Base-by-base conservation (phyloP, 2,113 vertebrate genomes). In the Crotalus horridus region DNA sequence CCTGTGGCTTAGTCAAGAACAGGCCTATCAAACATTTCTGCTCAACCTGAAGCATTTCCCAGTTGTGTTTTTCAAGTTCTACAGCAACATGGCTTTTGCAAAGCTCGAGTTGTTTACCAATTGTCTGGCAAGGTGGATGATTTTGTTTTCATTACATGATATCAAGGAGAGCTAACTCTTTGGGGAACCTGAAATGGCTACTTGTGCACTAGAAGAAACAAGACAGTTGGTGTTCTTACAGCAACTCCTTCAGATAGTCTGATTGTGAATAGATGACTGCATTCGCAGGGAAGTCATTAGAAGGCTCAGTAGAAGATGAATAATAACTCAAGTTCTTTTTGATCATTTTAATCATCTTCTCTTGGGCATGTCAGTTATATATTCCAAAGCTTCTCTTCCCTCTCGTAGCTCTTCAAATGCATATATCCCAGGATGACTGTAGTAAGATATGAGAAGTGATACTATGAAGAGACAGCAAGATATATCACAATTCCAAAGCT, bases 401-500 rank as follows among this genome's bases (percentile, higher is more conserved):
- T 5, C 91, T 56, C 26, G 85, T 81, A 90, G 85, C 53, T 89
- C 89, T 95, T 97, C 93, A 96, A 95, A 95, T 95, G 89, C 85
- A 26, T 92, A 58, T 96, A 94, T 96, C 96, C 93, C 95, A 96
- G 86, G 46, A 91, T 95, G 95, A 94, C 95, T 96, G 10, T 20
- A 69, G 0, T n/a, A 94, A 94, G 11, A 23, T 90, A 94, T 93
- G 92, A 97, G 92, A 95, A 96, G 87, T 88, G 93, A 92, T 96
- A 93, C 95, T 97, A 97, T 94, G 96, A 96, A 97, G 96, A 97
- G 95, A 95, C 86, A 91, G 85, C 85, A 95, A 96, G 94, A 96
- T 96, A 93, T 93, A 51, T 91, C 90, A 96, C 95, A 90, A 92
- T 95, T 93, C 93, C 91, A 93, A 1, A 95, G 94, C 93, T 87